A percentile compares a stretch with the other conserved stretches of the same genome.
These are phyloP conservation scores for Petrocephalus microphthalmus DNA, from an alignment of 2,113 vertebrate genomes.

Conservation along the genomic window DNA sequence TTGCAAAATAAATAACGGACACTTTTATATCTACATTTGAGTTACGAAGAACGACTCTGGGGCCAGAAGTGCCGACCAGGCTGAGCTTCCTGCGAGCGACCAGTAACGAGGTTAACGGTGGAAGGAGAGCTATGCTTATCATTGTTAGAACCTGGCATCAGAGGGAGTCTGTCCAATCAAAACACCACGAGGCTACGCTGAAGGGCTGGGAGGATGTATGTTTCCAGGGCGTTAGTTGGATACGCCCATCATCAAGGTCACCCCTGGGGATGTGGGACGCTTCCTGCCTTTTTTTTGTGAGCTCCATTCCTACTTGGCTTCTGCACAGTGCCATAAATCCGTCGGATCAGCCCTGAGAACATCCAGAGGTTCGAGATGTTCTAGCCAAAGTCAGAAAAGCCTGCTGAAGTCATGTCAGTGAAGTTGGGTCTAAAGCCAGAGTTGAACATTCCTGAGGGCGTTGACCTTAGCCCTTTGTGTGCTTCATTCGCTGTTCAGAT, in stretches of 20 bases:
- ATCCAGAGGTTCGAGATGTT: not conserved
- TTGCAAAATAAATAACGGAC: not conserved
- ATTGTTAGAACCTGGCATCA: not conserved
- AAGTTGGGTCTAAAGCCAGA: not conserved
- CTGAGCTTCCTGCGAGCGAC: not conserved
- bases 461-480: not conserved
- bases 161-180: not conserved
- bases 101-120: not conserved
- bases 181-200: not conserved
- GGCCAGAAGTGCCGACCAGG: not conserved
- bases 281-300: not conserved
- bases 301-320: not conserved
- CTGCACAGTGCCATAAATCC: not conserved
- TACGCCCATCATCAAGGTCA: not conserved
- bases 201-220: not conserved
- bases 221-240: not conserved
- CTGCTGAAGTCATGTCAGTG: not conserved
- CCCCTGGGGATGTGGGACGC: not conserved
- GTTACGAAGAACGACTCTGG: not conserved
- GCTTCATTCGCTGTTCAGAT: not conserved
- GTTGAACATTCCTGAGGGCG: not conserved
- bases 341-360: not conserved
- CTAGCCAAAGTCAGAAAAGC: not conserved
- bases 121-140: not conserved
- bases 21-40: not conserved